Percentiles rank a stretch among this genome's conserved stretches.
Conservation (phyloP, 2,797 vertebrate species). For the Eulemur rubriventer region DNA sequence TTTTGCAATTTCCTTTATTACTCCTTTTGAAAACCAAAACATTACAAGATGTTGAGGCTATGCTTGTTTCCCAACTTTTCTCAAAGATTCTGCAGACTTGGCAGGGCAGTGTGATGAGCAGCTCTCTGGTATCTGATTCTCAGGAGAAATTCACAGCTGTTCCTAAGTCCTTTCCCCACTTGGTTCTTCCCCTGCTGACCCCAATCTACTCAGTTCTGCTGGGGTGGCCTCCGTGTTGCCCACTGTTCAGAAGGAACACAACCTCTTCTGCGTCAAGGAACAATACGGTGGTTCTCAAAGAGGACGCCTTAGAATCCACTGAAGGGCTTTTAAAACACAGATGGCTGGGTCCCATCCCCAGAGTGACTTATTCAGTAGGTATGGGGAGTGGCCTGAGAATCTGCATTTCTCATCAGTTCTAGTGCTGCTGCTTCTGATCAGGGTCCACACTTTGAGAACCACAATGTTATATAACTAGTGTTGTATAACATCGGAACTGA, state of each 20-base stretch:
- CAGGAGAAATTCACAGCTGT: not conserved
- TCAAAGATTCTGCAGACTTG: not conserved
- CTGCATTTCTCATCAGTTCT: not conserved
- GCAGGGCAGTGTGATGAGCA: not conserved
- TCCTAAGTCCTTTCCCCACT: not conserved
- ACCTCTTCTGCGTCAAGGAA: not conserved
- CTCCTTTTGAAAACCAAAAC: not conserved
- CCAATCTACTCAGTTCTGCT: not conserved
- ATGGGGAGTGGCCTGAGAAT: not conserved
- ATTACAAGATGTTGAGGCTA: not conserved
- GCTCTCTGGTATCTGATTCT: not conserved
- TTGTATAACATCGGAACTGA: not conserved
- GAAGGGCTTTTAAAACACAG: not conserved
- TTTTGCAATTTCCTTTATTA: not conserved
- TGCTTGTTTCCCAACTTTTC: not conserved
- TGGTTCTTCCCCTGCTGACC: not conserved
- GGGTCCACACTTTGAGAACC: not conserved
- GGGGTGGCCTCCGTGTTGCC: not conserved
- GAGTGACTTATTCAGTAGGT: not conserved
- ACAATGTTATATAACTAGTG: not conserved
- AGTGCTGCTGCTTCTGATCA: not conserved
- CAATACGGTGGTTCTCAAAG: not conserved
- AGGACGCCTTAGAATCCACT: no score
- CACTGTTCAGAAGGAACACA: not conserved
- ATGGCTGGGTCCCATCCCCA: not conserved